A percentile compares a stretch with the other conserved stretches of the same genome.
Evolutionary conservation across 2,888 invertebrate genomes (phyloP).

Genomic region (Xestia rhomboidea): DNA sequence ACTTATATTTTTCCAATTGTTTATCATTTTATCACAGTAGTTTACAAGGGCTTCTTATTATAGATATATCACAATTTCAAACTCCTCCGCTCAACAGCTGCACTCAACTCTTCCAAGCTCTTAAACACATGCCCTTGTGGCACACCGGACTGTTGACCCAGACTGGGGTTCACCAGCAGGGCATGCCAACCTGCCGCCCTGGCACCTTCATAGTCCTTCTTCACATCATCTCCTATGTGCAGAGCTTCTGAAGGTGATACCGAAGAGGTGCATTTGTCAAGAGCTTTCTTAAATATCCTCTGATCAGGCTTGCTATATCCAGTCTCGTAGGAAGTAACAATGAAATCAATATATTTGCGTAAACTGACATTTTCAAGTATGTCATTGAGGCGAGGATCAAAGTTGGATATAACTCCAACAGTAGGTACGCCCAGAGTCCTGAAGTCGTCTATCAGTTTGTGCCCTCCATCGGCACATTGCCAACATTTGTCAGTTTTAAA

Average conservation of each 20-base stretch:
- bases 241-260: constrained; percentile 92
- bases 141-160: constrained; percentile 64
- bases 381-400: constrained; percentile 94
- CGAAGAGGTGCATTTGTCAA: constrained; percentile 83
- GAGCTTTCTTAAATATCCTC: constrained; percentile 93
- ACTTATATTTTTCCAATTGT: not conserved
- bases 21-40: not conserved
- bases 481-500: constrained; percentile 94
- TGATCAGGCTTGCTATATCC: constrained; percentile 94
- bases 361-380: constrained; percentile 93
- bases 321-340: constrained; percentile 94
- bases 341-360: constrained; percentile 94
- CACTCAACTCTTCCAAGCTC: constrained; percentile 76
- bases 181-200: constrained; percentile 94
- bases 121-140: constrained; percentile 75
- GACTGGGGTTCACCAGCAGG: constrained; percentile 73
- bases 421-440: constrained; percentile 81
- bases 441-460: constrained; percentile 92
- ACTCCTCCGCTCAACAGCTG: constrained; percentile 69
- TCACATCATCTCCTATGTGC: constrained; percentile 95
- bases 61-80: constrained; percentile 63
- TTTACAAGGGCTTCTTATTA: not conserved
- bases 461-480: constrained; percentile 92
- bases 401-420: constrained; percentile 96
- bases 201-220: constrained; percentile 95